Base-by-base conservation (phyloP, 2,888 invertebrate species). In the Heteropelma amictum region DNA sequence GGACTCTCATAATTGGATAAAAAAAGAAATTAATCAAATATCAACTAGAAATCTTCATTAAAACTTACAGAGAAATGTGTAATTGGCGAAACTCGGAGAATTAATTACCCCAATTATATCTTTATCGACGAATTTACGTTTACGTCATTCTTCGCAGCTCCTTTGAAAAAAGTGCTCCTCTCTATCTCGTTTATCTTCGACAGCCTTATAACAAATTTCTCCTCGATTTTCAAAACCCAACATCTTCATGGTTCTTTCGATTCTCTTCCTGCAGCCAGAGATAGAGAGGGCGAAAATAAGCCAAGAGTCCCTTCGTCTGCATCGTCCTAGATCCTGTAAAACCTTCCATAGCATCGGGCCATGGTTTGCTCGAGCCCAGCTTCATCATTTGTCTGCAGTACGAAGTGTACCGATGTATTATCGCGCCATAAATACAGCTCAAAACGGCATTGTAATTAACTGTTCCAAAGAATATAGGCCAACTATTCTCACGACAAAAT, bases 341-440 rank as follows among this genome's bases (percentile, higher is more conserved):
- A 3, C 85, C 80, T 64, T 90, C 84, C 85, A 93, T 86, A 0
- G 90, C 91, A 38, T 91, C 90, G 12, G 84, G 84, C 89, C 89
- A 89, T 12, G 85, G 84, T 67, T 83, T 82, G 47, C 77, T 78
- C 3, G 77, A 74, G 6, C 77, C 76, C 8, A 77, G 60, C 14
- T 72, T 68, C 77, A 78, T 77, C 77, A 76, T 74, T 65, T 64
- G 69, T 28, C 80, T 79, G 38, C 10, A 33, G 30, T 7, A 40
- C 17, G 28, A 2, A n/a, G 7, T 61, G 4, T 17, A 3, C 28
- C 12, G 19, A 45, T 42, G 6, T 28, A n/a, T 8, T 17, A 10
- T 8, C 28, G 51, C 30, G 28, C 17, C 3, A 12, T 3, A 10
- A n/a, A 30, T 8, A 8, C 5, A 23, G 8, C 30, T 30, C 14